phyloP scores from a whole-genome alignment of 2,113 vertebrate species.

The Isurus oxyrinchus region DNA sequence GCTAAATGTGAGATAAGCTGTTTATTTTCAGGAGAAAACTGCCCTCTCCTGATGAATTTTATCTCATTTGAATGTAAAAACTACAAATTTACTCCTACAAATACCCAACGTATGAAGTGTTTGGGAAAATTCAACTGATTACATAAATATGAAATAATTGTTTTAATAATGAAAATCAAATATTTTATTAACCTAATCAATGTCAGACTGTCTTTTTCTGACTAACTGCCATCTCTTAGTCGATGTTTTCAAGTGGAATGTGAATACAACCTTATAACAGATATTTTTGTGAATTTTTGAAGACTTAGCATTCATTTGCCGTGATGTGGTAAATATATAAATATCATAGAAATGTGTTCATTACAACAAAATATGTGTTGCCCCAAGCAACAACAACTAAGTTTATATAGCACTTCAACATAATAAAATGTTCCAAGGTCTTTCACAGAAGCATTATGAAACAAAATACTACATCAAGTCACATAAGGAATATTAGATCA shows the following conservation, averaged over 20 bases:
- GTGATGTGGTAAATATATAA: neutral
- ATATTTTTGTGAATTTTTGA: neutral
- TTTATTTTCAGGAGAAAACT: neutral
- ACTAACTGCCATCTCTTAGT: neutral
- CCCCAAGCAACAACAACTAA: too few relatives aligned
- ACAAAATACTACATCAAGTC: too few relatives aligned
- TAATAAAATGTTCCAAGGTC: too few relatives aligned
- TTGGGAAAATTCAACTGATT: neutral
- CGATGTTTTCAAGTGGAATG: neutral
- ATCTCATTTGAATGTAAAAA: neutral
- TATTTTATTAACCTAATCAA: neutral
- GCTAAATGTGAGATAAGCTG: neutral
- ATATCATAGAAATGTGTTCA: neutral
- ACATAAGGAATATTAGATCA: too few relatives aligned
- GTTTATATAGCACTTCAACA: too few relatives aligned
- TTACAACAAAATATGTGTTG: neutral
- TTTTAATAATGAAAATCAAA: neutral
- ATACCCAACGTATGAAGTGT: neutral
- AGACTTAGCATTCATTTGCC: neutral
- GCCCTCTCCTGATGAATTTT: neutral
- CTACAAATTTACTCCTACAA: neutral
- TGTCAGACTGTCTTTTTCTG: neutral
- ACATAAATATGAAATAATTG: neutral
- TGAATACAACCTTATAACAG: neutral
- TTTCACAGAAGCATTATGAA: too few relatives aligned